phyloP scores from a whole-genome alignment of 2,888 invertebrate genomes.

The Diplolepis rosae region DNA sequence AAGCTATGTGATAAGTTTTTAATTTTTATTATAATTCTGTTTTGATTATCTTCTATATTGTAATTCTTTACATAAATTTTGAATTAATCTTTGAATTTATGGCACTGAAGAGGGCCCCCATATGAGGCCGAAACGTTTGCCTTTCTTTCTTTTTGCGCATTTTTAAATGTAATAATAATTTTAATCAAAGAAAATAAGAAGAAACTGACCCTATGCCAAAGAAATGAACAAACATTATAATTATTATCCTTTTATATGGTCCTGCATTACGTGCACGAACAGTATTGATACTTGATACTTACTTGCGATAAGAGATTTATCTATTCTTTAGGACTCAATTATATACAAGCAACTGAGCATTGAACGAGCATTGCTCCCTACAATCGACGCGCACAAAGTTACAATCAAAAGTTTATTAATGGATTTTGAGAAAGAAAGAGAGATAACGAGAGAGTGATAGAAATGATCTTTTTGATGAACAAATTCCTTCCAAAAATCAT shows the following conservation, averaged over 20 bases:
- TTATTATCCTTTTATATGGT: neutral
- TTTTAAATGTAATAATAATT: no score
- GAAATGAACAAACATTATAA: no score
- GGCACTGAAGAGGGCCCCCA: no score
- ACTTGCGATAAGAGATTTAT: neutral
- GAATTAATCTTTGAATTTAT: no score
- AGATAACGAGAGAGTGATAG: neutral
- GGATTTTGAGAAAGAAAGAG: neutral
- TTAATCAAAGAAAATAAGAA: no score
- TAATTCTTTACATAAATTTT: no score
- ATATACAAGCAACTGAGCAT: neutral
- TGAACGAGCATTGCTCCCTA: neutral
- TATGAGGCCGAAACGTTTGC: no score
- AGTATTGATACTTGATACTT: neutral
- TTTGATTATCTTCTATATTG: no score
- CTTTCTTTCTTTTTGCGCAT: no score
- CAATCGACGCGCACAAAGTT: neutral
- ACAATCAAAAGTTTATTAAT: neutral
- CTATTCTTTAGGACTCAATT: conserved; percentile 1
- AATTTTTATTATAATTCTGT: no score
- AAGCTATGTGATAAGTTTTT: no score
- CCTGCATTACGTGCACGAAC: neutral
- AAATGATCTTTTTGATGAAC: neutral
- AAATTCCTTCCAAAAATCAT: neutral
- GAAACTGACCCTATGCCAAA: no score